A percentile compares a stretch with the other conserved stretches of the same genome.
Evolutionary conservation across 2,113 vertebrate genomes (phyloP).

Genomic region (zebrafish (Danio rerio)): DNA sequence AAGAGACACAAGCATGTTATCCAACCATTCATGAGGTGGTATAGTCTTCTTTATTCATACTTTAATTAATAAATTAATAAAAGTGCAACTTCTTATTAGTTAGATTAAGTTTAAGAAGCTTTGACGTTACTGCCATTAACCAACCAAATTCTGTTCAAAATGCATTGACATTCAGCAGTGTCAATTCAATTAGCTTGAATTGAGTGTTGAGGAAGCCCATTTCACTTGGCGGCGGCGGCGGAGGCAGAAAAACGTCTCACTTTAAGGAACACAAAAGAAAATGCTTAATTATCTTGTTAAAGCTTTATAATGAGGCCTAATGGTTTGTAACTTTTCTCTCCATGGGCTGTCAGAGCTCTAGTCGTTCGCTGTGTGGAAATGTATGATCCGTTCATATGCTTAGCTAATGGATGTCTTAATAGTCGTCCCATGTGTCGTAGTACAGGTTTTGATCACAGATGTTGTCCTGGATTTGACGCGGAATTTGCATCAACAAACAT

Average conservation of each 20-base stretch:
- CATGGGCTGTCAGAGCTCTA: constrained; percentile 16
- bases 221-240: background rate
- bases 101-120: too few species aligned
- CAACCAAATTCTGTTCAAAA: background rate
- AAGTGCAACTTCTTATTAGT: too few species aligned
- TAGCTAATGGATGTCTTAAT: constrained; percentile 23
- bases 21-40: too few species aligned
- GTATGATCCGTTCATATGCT: background rate
- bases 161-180: background rate
- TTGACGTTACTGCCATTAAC: too few species aligned
- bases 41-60: too few species aligned
- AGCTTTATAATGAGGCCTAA: constrained; percentile 23
- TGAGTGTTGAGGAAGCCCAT: background rate
- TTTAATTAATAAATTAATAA: too few species aligned
- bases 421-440: constrained; percentile 3
- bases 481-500: background rate
- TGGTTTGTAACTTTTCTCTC: constrained; percentile 22
- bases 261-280: constrained; percentile 4
- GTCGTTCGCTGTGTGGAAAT: background rate
- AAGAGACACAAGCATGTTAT: too few species aligned
- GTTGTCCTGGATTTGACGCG: background rate
- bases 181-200: background rate
- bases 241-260: background rate
- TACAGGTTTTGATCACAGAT: background rate
- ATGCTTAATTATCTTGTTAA: constrained; percentile 36